These are phyloP conservation scores for Rallus limicola DNA, from an alignment of 2,113 vertebrate genomes.

Conservation along the genomic window DNA sequence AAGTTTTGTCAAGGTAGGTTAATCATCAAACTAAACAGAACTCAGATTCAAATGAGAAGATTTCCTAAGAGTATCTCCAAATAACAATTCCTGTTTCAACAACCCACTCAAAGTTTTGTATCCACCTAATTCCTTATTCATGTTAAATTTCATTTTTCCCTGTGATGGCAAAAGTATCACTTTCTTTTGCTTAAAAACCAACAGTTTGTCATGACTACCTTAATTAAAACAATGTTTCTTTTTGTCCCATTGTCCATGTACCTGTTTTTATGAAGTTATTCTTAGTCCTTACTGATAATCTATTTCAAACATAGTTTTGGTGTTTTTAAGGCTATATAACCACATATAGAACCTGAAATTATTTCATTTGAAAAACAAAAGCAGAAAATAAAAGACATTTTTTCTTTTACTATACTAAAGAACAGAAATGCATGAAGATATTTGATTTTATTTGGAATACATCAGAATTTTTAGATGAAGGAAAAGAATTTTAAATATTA, in stretches of 20 bases:
- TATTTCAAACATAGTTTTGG: not conserved
- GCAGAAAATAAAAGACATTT: not conserved
- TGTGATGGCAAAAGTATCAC: not conserved
- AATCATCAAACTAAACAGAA: not conserved
- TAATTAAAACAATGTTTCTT: not conserved
- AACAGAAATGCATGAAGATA: not conserved
- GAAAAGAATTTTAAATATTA: not conserved
- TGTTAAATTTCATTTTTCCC: not conserved
- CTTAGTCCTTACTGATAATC: not conserved
- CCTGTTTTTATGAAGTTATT: not conserved
- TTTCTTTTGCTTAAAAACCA: not conserved
- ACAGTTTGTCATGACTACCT: not conserved
- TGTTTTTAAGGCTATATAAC: not conserved
- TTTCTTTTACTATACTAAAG: not conserved
- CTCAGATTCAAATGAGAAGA: not conserved
- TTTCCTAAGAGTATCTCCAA: not conserved
- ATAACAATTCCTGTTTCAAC: not conserved
- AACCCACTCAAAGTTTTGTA: not conserved
- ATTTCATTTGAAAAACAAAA: not conserved
- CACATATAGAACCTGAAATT: not conserved
- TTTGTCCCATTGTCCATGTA: not conserved
- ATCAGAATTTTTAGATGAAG: not conserved
- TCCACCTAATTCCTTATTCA: not conserved
- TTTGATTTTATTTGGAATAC: not conserved
- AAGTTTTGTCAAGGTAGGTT: not conserved